phyloP scores from a whole-genome alignment of 1,140 invertebrate species.

The Theocolax elegans region DNA sequence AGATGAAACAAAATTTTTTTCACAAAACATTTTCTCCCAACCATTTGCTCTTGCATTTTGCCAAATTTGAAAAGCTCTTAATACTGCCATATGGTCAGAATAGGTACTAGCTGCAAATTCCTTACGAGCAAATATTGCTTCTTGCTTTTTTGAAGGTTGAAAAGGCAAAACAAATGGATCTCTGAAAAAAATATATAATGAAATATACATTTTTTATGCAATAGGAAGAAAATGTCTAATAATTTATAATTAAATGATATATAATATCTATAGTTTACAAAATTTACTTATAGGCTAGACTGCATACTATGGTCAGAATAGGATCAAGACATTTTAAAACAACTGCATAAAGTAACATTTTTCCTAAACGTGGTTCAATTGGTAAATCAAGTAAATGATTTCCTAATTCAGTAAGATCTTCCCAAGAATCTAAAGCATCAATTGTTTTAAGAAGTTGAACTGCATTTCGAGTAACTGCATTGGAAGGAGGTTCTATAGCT shows the following conservation, averaged over 20 bases:
- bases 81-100: constrained; percentile 92
- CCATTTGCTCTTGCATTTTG: constrained; percentile 76
- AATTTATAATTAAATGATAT: background rate
- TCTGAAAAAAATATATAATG: constrained; percentile 60
- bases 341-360: constrained; percentile 91
- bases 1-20: constrained; percentile 82
- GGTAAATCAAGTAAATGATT: constrained; percentile 84
- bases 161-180: constrained; percentile 85
- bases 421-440: constrained; percentile 84
- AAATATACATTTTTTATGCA: background rate
- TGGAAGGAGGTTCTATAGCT: constrained; percentile 87
- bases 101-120: constrained; percentile 81
- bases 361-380: constrained; percentile 89
- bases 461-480: constrained; percentile 79
- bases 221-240: too few relatives aligned
- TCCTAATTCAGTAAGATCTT: constrained; percentile 87
- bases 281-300: constrained; percentile 81
- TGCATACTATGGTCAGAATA: constrained; percentile 90
- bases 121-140: constrained; percentile 71
- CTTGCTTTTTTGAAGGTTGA: constrained; percentile 74
- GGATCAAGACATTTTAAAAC: constrained; percentile 95
- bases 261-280: constrained; percentile 2
- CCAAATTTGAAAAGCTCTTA: constrained; percentile 88
- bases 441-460: constrained; percentile 84
- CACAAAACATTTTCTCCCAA: constrained; percentile 80